Evolutionary conservation across 2,888 invertebrate genomes (phyloP).

Genomic region (Drosophila basisetae): DNA sequence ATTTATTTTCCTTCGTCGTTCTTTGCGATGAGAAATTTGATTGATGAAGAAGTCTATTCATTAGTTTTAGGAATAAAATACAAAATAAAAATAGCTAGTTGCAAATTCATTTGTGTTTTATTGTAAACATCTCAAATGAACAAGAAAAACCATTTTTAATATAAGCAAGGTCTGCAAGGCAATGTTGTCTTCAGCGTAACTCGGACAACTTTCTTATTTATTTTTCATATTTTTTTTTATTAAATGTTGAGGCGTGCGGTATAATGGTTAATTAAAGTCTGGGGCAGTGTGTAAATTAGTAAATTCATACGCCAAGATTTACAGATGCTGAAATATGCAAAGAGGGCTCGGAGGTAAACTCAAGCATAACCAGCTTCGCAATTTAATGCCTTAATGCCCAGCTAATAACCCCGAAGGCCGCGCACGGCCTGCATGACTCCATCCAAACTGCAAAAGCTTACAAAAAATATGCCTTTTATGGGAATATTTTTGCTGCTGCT

Average conservation of each 20-base stretch:
- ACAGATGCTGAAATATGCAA: conserved; percentile 20
- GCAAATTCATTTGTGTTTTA: background rate
- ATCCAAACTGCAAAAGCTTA: conserved; percentile 18
- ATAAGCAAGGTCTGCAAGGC: background rate
- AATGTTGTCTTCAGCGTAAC: background rate
- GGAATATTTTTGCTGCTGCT: conserved; percentile 20
- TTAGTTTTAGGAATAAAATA: background rate
- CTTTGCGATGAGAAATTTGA: background rate
- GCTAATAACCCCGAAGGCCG: background rate
- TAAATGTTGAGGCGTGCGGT: background rate
- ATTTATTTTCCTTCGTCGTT: background rate
- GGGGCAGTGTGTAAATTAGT: conserved; percentile 35
- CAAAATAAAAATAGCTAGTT: background rate
- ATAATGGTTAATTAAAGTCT: conserved; percentile 58
- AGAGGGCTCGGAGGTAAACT: conserved; percentile 18
- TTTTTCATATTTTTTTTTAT: background rate
- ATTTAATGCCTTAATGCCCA: conserved; percentile 20
- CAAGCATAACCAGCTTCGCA: conserved; percentile 46
- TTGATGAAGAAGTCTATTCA: background rate
- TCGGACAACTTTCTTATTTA: background rate
- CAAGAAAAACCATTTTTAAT: background rate
- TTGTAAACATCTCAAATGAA: background rate
- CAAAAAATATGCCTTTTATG: conserved; percentile 54
- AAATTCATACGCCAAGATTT: conserved; percentile 24
- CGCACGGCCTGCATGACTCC: background rate